Conservation (phyloP, 2,797 vertebrate genomes). For the Etheostoma perlongum region DNA sequence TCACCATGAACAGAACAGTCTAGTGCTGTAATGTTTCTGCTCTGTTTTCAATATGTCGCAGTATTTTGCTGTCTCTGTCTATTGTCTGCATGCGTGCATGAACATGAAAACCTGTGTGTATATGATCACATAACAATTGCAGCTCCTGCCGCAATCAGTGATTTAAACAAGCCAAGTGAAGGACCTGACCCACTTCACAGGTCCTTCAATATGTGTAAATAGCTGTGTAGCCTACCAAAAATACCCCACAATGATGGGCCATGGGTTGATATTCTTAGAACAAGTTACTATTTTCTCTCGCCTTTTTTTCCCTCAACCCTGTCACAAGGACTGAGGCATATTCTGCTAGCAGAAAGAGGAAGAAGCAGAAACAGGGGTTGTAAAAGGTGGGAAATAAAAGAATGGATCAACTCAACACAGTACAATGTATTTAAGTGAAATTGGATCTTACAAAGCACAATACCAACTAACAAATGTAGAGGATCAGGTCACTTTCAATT, state of each 20-base stretch:
- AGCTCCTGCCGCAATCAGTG: conserved; percentile 68
- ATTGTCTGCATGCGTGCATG: neutral
- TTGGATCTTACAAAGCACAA: neutral
- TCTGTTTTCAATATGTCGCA: neutral
- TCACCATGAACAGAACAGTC: conserved; percentile 2
- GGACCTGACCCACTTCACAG: conserved; percentile 59
- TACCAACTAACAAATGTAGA: neutral
- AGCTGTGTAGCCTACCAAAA: conserved; percentile 37
- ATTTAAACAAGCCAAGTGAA: conserved; percentile 56
- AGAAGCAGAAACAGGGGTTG: neutral
- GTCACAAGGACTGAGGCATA: conserved; percentile 54
- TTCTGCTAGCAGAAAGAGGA: neutral
- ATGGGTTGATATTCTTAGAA: conserved; percentile 66
- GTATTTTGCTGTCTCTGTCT: neutral
- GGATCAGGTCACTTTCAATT: neutral
- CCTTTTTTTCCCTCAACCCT: conserved; percentile 6
- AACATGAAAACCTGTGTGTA: neutral
- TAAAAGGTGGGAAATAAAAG: conserved; percentile 1
- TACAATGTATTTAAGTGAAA: neutral
- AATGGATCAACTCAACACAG: neutral
- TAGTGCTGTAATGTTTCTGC: neutral
- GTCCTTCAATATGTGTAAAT: conserved; percentile 60
- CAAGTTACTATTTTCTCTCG: conserved; percentile 52
- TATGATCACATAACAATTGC: conserved; percentile 25
- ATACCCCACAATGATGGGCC: conserved; percentile 47